Conservation (phyloP, 2,888 invertebrate species). For the Athalia cordata region DNA sequence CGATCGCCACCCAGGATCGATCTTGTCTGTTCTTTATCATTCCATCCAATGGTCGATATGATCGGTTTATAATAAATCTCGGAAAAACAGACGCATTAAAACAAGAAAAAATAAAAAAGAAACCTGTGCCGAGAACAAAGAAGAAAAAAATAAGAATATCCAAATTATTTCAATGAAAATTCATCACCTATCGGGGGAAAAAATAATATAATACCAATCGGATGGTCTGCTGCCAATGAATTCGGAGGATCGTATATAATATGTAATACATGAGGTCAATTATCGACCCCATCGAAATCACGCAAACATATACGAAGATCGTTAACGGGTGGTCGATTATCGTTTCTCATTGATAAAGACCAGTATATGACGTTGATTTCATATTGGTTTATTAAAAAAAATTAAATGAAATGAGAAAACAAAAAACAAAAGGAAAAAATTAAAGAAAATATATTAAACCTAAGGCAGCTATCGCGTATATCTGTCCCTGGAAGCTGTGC, state of each 20-base stretch:
- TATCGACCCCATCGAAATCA: slow-evolving; percentile 58
- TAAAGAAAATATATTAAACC: no score
- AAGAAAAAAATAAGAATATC: no score
- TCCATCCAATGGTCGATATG: no score
- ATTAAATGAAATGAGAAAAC: background rate
- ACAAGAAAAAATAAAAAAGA: no score
- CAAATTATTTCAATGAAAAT: background rate
- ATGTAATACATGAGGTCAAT: slow-evolving; percentile 51
- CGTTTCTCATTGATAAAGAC: slow-evolving; percentile 62
- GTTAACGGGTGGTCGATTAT: slow-evolving; percentile 47
- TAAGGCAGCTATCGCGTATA: background rate
- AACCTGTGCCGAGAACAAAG: no score
- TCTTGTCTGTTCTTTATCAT: no score
- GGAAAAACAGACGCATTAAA: no score
- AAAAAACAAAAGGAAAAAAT: background rate
- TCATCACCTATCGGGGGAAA: background rate
- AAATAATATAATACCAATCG: background rate
- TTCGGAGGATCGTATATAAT: slow-evolving; percentile 53
- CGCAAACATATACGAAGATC: slow-evolving; percentile 52
- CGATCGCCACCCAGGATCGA: no score
- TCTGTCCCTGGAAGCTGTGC: slow-evolving; percentile 2
- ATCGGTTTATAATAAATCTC: no score
- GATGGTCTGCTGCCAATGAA: slow-evolving; percentile 25
- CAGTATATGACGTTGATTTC: slow-evolving; percentile 50
- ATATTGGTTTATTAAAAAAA: slow-evolving; percentile 30